Conservation (phyloP, 2,888 invertebrate genomes). For the Serripes groenlandicus region DNA sequence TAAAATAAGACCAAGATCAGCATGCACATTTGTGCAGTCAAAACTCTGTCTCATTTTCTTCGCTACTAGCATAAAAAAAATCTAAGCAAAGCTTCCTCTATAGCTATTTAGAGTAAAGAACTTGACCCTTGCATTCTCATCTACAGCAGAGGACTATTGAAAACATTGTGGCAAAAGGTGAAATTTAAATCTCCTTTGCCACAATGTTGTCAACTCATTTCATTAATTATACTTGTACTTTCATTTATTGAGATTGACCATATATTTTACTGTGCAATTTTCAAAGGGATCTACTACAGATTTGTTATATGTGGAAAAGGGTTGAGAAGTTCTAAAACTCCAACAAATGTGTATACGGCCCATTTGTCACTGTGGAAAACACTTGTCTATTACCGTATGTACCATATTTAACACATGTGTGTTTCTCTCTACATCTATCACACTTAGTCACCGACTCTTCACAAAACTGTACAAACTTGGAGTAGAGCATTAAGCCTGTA, state of each 20-base stretch:
- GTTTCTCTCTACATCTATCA: constrained; percentile 68
- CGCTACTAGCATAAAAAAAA: no score
- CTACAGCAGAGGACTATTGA: neutral
- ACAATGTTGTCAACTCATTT: neutral
- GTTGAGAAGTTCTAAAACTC: constrained; percentile 68
- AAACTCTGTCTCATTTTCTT: no score
- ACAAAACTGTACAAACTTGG: constrained; percentile 77
- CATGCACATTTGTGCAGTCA: no score
- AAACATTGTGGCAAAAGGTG: neutral
- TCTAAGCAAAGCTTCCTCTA: no score
- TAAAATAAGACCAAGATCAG: no score
- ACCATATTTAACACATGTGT: constrained; percentile 80
- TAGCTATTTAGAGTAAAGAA: no score
- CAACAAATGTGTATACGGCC: constrained; percentile 86
- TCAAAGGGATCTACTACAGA: neutral
- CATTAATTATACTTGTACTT: neutral
- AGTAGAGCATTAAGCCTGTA: constrained; percentile 84
- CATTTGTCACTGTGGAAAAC: constrained; percentile 85
- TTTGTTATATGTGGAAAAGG: neutral
- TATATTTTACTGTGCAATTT: neutral
- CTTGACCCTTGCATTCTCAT: no score
- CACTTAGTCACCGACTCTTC: constrained; percentile 61
- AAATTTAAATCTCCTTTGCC: neutral
- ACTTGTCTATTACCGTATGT: constrained; percentile 87
- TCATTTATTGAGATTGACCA: neutral